Evolutionary conservation across 2,888 invertebrate genomes (phyloP).

Genomic region (Augochlorella aurata): DNA sequence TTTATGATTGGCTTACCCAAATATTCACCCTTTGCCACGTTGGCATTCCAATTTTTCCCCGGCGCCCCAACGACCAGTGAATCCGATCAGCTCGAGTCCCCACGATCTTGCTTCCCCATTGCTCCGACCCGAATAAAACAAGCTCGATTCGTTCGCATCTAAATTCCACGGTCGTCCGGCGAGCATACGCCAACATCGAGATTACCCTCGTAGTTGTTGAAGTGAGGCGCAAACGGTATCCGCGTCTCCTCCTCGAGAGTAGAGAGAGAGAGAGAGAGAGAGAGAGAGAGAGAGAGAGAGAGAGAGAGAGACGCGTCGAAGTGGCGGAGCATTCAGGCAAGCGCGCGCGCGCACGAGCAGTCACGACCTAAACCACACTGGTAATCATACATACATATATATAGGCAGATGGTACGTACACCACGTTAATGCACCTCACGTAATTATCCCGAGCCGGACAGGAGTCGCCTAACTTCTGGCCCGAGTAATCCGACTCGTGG

Average conservation of each 20-base stretch:
- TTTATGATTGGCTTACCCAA: neutral
- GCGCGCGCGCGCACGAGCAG: neutral
- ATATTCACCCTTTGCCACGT: neutral
- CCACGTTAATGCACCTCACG: conserved; percentile 73
- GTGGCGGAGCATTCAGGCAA: neutral
- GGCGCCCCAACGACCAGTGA: neutral
- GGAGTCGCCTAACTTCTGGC: conserved; percentile 72
- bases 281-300: neutral
- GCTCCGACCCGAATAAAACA: neutral
- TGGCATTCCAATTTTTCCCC: neutral
- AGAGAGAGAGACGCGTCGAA: neutral
- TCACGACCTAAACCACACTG: conserved; percentile 32
- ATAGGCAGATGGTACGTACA: conserved; percentile 8
- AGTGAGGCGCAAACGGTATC: conserved; percentile 25
- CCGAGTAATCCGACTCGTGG: conserved; percentile 74
- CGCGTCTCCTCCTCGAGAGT: neutral
- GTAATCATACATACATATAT: conserved; percentile 47
- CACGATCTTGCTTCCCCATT: neutral
- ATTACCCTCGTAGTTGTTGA: conserved; percentile 28
- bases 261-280: neutral
- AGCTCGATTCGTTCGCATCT: conserved; percentile 6
- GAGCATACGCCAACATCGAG: neutral
- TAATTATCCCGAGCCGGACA: conserved; percentile 76
- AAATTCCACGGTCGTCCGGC: conserved; percentile 18
- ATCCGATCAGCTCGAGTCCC: neutral